Percentiles rank a stretch among this genome's conserved stretches.
phyloP scores from a whole-genome alignment of 2,113 vertebrate genomes.

The Neotoma lepida region DNA sequence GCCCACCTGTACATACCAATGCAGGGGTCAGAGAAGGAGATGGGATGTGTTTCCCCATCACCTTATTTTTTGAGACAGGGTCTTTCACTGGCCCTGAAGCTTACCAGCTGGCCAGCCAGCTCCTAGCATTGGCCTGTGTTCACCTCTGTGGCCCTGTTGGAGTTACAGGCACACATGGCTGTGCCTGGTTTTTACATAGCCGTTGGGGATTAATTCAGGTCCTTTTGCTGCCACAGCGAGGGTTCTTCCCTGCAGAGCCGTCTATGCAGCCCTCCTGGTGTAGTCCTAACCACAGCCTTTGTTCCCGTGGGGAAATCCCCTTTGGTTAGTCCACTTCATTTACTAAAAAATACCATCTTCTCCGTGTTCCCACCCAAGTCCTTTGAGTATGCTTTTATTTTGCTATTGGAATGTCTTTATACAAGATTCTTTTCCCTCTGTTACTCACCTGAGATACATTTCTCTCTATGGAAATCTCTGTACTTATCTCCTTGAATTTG shows the following conservation, averaged over 20 bases:
- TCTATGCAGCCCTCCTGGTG: not conserved
- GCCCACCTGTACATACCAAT: no score
- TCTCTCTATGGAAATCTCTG: not conserved
- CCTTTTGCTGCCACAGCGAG: not conserved
- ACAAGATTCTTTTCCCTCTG: not conserved
- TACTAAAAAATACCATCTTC: not conserved
- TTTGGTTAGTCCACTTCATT: not conserved
- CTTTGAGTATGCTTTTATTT: not conserved
- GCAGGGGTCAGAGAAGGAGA: not conserved
- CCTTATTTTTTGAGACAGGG: not conserved
- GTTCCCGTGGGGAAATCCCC: slow-evolving; percentile 37
- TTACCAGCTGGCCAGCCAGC: not conserved
- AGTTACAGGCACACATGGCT: not conserved
- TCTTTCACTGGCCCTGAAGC: not conserved
- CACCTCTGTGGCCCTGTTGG: not conserved
- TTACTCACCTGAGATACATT: not conserved
- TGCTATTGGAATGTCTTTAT: not conserved
- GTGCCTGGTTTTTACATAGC: not conserved
- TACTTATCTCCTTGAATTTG: not conserved
- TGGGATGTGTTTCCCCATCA: not conserved
- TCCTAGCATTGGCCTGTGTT: not conserved
- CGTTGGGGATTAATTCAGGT: no score
- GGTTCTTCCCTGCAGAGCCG: not conserved
- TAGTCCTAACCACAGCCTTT: not conserved
- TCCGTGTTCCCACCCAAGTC: not conserved